A percentile compares a stretch with the other conserved stretches of the same genome.
phyloP scores from a whole-genome alignment of 2,797 vertebrate species.

The Sarcoramphus papa region DNA sequence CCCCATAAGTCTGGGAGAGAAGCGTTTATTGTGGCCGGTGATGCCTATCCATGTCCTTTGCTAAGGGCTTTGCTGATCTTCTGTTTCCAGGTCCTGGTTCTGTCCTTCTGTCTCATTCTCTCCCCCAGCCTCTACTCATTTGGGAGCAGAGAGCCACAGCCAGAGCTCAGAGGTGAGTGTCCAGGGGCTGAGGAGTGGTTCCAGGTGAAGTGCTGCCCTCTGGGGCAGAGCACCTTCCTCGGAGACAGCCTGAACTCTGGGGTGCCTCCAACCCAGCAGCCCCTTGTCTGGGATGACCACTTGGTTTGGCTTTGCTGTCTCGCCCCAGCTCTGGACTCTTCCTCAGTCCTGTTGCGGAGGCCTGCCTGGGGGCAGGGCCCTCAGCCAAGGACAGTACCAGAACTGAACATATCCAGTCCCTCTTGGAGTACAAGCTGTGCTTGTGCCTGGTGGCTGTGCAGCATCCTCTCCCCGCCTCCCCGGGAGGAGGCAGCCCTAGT shows the following conservation, averaged over 20 bases:
- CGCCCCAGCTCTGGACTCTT: background rate
- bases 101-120: constrained; percentile 89
- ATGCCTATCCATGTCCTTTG: background rate
- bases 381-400: background rate
- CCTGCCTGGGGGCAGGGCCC: background rate
- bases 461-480: background rate
- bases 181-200: background rate
- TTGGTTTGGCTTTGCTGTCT: background rate
- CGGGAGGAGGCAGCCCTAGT: background rate
- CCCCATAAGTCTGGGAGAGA: background rate
- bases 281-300: background rate
- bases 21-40: background rate
- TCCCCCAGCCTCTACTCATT: constrained; percentile 86
- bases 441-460: background rate
- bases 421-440: background rate
- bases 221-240: background rate
- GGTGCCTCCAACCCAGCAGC: background rate
- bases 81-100: constrained; percentile 81
- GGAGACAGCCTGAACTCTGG: background rate
- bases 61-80: background rate
- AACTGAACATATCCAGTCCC: background rate
- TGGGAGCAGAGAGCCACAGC: constrained; percentile 64
- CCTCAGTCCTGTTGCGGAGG: background rate
- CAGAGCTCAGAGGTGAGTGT: constrained; percentile 74
- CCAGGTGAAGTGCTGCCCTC: background rate